These are phyloP conservation scores for Orius insidiosus DNA, from an alignment of 1,140 invertebrate species.

Conservation along the genomic window DNA sequence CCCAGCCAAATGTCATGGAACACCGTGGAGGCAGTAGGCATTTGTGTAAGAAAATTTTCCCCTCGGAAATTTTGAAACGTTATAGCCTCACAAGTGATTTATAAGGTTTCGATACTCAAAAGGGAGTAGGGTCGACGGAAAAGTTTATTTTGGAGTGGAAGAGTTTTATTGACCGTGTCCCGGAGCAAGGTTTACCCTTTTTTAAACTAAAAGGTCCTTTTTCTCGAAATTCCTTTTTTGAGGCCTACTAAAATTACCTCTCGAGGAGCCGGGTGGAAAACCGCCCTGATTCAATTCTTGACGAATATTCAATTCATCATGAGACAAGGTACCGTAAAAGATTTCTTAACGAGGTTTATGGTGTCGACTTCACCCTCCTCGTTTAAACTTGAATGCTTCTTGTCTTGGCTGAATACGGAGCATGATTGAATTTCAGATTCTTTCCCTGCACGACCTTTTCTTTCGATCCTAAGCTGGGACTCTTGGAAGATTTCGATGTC, in stretches of 20 bases:
- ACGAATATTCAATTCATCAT: slow-evolving; percentile 7
- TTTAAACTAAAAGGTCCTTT: too few relatives aligned
- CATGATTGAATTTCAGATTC: not conserved
- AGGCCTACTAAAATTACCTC: not conserved
- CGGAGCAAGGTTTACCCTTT: too few relatives aligned
- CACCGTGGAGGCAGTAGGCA: too few relatives aligned
- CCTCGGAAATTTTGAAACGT: too few relatives aligned
- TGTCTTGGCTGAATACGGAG: not conserved
- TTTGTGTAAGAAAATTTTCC: too few relatives aligned
- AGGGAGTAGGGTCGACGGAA: too few relatives aligned
- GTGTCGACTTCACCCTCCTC: not conserved
- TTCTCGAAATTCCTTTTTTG: slow-evolving; percentile 1
- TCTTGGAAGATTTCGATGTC: slow-evolving; percentile 21
- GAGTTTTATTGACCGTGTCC: too few relatives aligned
- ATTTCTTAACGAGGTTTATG: slow-evolving; percentile 3
- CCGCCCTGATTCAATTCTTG: not conserved
- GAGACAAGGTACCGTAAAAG: slow-evolving; percentile 12
- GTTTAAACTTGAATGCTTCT: not conserved
- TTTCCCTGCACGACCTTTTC: not conserved
- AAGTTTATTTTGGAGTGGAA: too few relatives aligned
- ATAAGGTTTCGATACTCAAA: too few relatives aligned
- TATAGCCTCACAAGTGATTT: too few relatives aligned
- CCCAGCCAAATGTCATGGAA: too few relatives aligned
- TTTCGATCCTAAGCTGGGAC: slow-evolving; percentile 17
- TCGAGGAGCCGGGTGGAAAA: not conserved